Evolutionary conservation across 1,140 invertebrate species (phyloP).

Genomic region (Pomacea maculata): DNA sequence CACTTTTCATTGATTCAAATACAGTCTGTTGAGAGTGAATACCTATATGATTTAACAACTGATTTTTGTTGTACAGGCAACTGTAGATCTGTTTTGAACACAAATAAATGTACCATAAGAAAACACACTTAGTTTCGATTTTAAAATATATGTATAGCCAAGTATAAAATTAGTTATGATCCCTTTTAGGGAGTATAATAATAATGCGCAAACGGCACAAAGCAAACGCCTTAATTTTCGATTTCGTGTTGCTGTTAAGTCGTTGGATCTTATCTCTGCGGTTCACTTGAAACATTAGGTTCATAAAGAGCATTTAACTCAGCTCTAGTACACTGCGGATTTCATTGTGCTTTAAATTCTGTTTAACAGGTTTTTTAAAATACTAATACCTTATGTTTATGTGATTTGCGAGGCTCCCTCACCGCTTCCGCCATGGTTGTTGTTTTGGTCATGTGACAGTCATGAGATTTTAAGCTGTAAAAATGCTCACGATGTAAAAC

Average conservation of each 20-base stretch:
- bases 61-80: too few relatives aligned
- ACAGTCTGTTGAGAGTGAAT: too few relatives aligned
- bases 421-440: slow-evolving; percentile 40
- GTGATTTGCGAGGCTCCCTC: slow-evolving; percentile 21
- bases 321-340: not conserved
- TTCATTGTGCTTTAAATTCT: not conserved
- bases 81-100: too few relatives aligned
- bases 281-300: not conserved
- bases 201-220: too few relatives aligned
- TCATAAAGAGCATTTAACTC: not conserved
- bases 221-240: too few relatives aligned
- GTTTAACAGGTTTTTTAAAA: not conserved
- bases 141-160: too few relatives aligned
- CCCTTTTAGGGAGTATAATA: too few relatives aligned
- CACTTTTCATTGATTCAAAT: too few relatives aligned
- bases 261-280: not conserved
- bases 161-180: too few relatives aligned
- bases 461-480: not conserved
- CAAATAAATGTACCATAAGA: too few relatives aligned
- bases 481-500: not conserved
- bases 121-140: too few relatives aligned
- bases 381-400: slow-evolving; percentile 7
- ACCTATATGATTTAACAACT: too few relatives aligned
- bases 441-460: slow-evolving; percentile 42
- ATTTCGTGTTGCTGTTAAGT: not conserved